phyloP scores from a whole-genome alignment of 2,797 vertebrate genomes.

The Centropyge bicolor region DNA sequence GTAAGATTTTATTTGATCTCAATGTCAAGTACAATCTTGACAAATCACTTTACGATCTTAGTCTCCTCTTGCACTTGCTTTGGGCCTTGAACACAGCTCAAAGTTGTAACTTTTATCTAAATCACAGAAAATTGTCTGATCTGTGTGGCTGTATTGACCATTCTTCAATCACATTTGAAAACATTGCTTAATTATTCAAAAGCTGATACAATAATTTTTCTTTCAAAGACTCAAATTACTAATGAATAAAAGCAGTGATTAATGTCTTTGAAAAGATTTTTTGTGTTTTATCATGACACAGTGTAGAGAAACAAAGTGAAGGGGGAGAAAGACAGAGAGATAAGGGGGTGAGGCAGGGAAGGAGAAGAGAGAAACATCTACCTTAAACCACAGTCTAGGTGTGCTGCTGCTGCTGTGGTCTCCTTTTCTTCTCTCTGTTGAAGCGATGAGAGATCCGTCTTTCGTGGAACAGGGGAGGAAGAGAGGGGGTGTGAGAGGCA shows the following conservation, averaged over 20 bases:
- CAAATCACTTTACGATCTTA: not conserved
- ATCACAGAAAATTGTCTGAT: not conserved
- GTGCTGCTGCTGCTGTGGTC: conserved; percentile 71
- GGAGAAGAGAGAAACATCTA: conserved; percentile 51
- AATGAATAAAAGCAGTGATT: conserved; percentile 13
- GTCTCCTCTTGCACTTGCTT: not conserved
- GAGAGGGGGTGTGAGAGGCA: conserved; percentile 81
- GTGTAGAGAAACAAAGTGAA: not conserved
- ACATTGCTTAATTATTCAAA: not conserved
- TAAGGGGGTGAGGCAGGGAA: conserved; percentile 34
- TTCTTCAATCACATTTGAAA: not conserved
- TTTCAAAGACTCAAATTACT: not conserved
- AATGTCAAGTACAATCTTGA: not conserved
- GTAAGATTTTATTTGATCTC: not conserved
- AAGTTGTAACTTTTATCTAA: not conserved
- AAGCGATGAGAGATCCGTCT: conserved; percentile 86
- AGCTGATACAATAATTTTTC: not conserved
- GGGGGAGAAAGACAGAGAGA: conserved; percentile 26
- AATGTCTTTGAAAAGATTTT: conserved; percentile 20
- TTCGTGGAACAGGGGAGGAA: conserved; percentile 88
- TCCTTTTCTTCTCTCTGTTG: conserved; percentile 54
- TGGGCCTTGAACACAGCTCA: not conserved
- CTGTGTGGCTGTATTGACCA: not conserved
- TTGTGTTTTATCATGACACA: conserved; percentile 23
- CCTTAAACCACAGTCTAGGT: conserved; percentile 72